Base-by-base conservation (phyloP, 2,888 invertebrate genomes). In the Argyresthia goedartella region DNA sequence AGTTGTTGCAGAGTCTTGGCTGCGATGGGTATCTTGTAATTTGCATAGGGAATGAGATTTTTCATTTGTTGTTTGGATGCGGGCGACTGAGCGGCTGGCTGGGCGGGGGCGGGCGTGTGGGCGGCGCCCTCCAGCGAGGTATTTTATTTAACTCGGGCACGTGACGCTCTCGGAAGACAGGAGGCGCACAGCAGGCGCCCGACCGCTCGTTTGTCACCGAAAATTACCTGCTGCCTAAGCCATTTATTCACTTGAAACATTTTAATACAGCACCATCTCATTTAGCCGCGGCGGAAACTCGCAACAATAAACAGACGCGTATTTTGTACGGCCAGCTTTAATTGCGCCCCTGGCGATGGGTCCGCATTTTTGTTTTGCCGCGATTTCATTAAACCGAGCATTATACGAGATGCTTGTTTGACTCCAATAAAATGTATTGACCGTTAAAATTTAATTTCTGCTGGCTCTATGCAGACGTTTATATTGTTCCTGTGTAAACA, bases 121-220 rank as follows among this genome's bases (percentile, higher is more conserved):
- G 25, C 25, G 25, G 25, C 25, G 25, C 25, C 25, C 25, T 25
- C 25, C n/a, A 34, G 33, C 13, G n/a, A 34, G 16, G 13, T 74
- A 73, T 76, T 79, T 78, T 77, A 79, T 78, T 74, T 76, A 76
- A 67, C 60, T 65, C 59, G 71, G 69, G 73, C 71, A 76, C 76
- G 78, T 76, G 74, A 71, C 71, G 67, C 67, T 15, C n/a, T 11
- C 7, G 33, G 47, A 47, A 34, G 67, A 61, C 61, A 56, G 59
- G 64, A 58, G 59, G 16, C 13, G 63, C 68, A 61, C 76, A 73
- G 71, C 70, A 71, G 76, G 68, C 62, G 72, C 65, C 67, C 70
- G 67, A 67, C 72, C 73, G 73, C 71, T 74, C 76, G 69, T 80
- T 80, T 79, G 74, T 81, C 75, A 75, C 68, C 70, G 64, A 67